Evolutionary conservation across 2,888 invertebrate genomes (phyloP).

Genomic region (Drosophila fungiperda): DNA sequence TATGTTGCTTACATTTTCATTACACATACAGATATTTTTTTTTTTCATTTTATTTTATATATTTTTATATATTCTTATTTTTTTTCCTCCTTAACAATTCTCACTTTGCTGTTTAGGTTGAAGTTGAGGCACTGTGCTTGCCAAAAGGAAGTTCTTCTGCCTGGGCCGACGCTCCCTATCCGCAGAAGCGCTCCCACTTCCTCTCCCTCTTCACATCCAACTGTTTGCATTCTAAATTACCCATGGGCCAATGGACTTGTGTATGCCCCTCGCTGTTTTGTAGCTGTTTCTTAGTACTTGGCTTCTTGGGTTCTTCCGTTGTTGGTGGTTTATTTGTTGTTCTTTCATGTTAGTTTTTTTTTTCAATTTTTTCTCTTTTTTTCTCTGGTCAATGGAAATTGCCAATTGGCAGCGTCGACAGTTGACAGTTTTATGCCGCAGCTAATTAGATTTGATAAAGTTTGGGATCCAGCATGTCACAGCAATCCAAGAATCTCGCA

Average conservation of each 20-base stretch:
- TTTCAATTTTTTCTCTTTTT: slow-evolving; percentile 17
- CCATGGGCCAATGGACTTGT: slow-evolving; percentile 63
- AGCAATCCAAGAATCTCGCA: slow-evolving; percentile 2
- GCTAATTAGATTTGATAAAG: slow-evolving; percentile 63
- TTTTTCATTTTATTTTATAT: slow-evolving; percentile 20
- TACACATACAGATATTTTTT: slow-evolving; percentile 38
- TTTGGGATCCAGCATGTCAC: slow-evolving; percentile 18
- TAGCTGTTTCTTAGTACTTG: slow-evolving; percentile 23
- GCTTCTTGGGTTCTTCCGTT: slow-evolving; percentile 50
- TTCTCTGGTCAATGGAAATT: slow-evolving; percentile 38
- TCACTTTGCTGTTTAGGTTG: slow-evolving; percentile 61
- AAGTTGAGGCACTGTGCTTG: slow-evolving; percentile 30
- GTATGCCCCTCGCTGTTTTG: slow-evolving; percentile 37
- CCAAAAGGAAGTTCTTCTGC: slow-evolving; percentile 66
- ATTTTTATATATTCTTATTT: slow-evolving; percentile 28
- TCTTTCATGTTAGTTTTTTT: not conserved
- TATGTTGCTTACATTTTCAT: slow-evolving; percentile 78
- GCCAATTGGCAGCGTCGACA: slow-evolving; percentile 43
- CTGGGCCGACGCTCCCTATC: slow-evolving; percentile 2
- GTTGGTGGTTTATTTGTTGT: slow-evolving; percentile 6
- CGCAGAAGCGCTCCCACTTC: not conserved
- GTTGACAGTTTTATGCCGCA: slow-evolving; percentile 63
- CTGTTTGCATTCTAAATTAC: slow-evolving; percentile 77
- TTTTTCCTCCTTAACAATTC: slow-evolving; percentile 57
- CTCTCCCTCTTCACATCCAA: slow-evolving; percentile 22